A percentile compares a stretch with the other conserved stretches of the same genome.
Evolutionary conservation across 2,797 vertebrate species (phyloP).

Genomic region (Basileuterus tristriatus): DNA sequence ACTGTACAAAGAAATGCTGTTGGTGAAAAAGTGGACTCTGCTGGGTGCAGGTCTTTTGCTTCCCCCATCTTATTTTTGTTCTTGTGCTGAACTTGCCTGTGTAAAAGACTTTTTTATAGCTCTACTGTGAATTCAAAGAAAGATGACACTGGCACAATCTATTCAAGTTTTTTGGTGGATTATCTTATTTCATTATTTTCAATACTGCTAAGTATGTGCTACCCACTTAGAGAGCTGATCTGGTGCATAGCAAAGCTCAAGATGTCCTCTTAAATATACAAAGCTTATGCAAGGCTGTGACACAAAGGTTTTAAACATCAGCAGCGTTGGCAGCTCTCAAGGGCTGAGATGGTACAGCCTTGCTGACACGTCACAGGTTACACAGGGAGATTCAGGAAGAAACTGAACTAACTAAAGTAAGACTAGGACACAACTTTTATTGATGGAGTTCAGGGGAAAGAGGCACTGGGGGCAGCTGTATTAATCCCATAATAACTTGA

Average conservation of each 20-base stretch:
- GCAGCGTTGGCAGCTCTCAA: conserved; percentile 44
- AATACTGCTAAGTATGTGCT: conserved; percentile 11
- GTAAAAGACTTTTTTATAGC: neutral
- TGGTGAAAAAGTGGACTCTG: neutral
- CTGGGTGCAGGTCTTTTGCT: neutral
- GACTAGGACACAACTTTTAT: conserved; percentile 50
- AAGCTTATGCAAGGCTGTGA: conserved; percentile 28
- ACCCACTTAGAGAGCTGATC: conserved; percentile 12
- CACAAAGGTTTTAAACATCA: conserved; percentile 31
- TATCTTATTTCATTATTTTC: conserved; percentile 57
- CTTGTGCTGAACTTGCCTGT: neutral
- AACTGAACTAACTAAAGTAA: conserved; percentile 42
- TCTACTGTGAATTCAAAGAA: conserved; percentile 13
- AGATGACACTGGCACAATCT: neutral
- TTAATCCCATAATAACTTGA: conserved; percentile 67
- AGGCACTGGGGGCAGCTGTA: conserved; percentile 37
- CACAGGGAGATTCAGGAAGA: neutral
- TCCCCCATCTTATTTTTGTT: neutral
- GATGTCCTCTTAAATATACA: conserved; percentile 46
- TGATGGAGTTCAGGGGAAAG: conserved; percentile 59
- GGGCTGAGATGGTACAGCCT: conserved; percentile 33
- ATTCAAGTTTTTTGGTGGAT: conserved; percentile 35
- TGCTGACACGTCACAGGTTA: conserved; percentile 35
- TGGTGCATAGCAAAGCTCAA: neutral
- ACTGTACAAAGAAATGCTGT: neutral